A percentile compares a stretch with the other conserved stretches of the same genome.
Evolutionary conservation across 2,888 invertebrate species (phyloP).

Genomic region (Chymomyza fuscimana): DNA sequence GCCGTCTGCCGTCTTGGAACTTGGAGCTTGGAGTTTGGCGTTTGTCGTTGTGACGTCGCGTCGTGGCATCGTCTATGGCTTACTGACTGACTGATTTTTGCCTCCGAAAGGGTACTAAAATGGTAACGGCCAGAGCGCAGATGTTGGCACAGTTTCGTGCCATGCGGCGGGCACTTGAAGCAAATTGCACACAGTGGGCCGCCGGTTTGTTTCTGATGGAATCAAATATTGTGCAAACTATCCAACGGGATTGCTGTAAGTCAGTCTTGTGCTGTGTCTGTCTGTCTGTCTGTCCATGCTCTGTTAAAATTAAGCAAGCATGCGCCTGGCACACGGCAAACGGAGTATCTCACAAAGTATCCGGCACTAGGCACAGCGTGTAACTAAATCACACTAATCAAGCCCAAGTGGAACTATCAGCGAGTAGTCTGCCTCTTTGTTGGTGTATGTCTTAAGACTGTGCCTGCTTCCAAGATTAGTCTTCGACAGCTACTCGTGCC

Average conservation of each 20-base stretch:
- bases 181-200: conserved; percentile 71
- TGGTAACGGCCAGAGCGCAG: conserved; percentile 43
- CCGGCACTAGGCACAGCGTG: conserved; percentile 44
- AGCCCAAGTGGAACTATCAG: conserved; percentile 42
- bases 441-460: neutral
- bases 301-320: conserved; percentile 30
- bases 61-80: conserved; percentile 1
- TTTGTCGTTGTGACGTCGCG: conserved; percentile 4
- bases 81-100: neutral
- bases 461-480: neutral
- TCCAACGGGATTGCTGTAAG: conserved; percentile 58
- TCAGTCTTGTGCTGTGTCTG: conserved; percentile 14
- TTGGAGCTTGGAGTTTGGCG: neutral
- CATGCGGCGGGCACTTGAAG: conserved; percentile 33
- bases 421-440: conserved; percentile 6
- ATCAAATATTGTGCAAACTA: conserved; percentile 73
- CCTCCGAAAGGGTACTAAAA: conserved; percentile 50
- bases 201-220: conserved; percentile 59
- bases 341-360: neutral
- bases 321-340: conserved; percentile 68
- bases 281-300: conserved; percentile 25
- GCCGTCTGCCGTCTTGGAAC: neutral
- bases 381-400: conserved; percentile 74
- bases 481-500: conserved; percentile 3
- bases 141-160: conserved; percentile 71